Conservation (phyloP, 2,797 vertebrate species). For the Cyprinodon diabolis region DNA sequence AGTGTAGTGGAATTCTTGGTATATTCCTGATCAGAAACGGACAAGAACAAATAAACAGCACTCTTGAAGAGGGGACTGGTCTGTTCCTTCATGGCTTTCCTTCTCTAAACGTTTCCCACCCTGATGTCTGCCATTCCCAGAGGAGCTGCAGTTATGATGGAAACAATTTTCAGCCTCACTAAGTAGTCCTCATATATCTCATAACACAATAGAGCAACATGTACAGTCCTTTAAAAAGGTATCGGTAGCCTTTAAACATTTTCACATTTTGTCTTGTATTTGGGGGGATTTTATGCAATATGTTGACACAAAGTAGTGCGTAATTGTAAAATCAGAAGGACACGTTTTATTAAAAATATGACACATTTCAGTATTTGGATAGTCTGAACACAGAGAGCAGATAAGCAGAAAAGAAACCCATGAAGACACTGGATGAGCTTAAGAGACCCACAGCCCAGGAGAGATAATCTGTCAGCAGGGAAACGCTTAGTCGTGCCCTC, state of each 20-base stretch:
- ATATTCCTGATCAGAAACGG: slow-evolving; percentile 34
- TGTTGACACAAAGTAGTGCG: background rate
- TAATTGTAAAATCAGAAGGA: background rate
- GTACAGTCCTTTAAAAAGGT: background rate
- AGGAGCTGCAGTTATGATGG: slow-evolving; percentile 64
- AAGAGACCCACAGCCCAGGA: background rate
- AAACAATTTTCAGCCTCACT: slow-evolving; percentile 60
- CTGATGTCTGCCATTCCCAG: slow-evolving; percentile 63
- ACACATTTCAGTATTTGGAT: background rate
- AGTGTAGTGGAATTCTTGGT: slow-evolving; percentile 10
- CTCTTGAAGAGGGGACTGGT: slow-evolving; percentile 22
- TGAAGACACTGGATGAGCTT: background rate
- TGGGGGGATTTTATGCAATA: background rate
- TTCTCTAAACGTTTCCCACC: slow-evolving; percentile 52
- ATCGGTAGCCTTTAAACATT: background rate
- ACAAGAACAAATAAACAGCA: slow-evolving; percentile 32
- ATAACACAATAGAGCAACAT: slow-evolving; percentile 39
- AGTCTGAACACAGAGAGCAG: background rate
- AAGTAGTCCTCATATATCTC: slow-evolving; percentile 51
- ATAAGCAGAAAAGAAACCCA: background rate
- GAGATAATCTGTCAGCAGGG: background rate
- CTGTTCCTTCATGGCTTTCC: slow-evolving; percentile 51
- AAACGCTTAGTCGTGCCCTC: background rate
- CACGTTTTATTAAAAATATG: background rate
- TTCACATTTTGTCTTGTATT: background rate